Percentiles rank a stretch among this genome's conserved stretches.
phyloP scores from a whole-genome alignment of 2,888 invertebrate genomes.

The Phania funesta region DNA sequence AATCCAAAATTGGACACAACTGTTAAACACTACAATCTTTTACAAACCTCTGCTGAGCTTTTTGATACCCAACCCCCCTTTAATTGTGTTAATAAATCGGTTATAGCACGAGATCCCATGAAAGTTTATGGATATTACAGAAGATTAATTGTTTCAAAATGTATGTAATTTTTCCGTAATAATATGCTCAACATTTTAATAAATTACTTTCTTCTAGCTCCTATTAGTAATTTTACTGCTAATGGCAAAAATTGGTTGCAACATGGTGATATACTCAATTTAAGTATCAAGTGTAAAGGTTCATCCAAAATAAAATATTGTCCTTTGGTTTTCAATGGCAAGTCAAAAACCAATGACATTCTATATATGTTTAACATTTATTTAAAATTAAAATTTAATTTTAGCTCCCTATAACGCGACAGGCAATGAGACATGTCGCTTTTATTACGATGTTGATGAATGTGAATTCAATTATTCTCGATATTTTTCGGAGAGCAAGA shows the following conservation, averaged over 20 bases:
- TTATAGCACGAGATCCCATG: conserved; percentile 84
- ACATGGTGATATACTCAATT: conserved; percentile 88
- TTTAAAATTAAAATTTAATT: neutral
- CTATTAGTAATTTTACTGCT: conserved; percentile 86
- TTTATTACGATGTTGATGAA: conserved; percentile 77
- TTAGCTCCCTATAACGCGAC: conserved; percentile 83
- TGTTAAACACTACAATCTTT: conserved; percentile 66
- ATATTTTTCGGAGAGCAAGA: conserved; percentile 87
- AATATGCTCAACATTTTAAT: too few relatives aligned
- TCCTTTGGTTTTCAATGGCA: conserved; percentile 83
- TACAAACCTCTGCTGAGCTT: conserved; percentile 15
- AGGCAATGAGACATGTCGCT: conserved; percentile 87
- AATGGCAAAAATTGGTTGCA: conserved; percentile 91
- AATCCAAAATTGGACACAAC: conserved; percentile 45
- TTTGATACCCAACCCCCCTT: conserved; percentile 68
- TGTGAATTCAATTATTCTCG: conserved; percentile 85
- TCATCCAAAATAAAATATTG: conserved; percentile 88
- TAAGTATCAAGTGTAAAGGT: conserved; percentile 88
- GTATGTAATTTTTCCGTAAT: conserved; percentile 82
- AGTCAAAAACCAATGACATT: neutral
- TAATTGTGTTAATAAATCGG: conserved; percentile 83
- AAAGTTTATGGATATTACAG: conserved; percentile 88
- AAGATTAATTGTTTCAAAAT: conserved; percentile 84
- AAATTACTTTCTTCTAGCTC: conserved; percentile 82
- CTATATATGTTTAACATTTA: too few relatives aligned